Evolutionary conservation across 2,113 vertebrate genomes (phyloP).

Genomic region (Microtus montanus): DNA sequence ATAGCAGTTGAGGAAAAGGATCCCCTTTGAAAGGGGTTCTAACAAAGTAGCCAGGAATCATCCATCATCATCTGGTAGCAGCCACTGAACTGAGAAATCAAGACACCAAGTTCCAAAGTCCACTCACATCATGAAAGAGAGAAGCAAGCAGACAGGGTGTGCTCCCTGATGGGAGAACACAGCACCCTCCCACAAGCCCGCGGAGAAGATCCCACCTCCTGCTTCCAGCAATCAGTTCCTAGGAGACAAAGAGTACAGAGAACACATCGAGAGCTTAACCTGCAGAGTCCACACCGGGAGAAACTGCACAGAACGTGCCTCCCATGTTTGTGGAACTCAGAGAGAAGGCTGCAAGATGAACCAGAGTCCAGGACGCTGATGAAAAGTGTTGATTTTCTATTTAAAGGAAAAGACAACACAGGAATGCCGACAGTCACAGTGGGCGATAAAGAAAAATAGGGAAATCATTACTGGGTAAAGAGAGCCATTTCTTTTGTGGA

Average conservation of each 20-base stretch:
- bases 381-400: not conserved
- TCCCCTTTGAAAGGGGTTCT: not conserved
- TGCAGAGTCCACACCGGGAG: not conserved
- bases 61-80: not conserved
- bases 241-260: not conserved
- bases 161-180: not conserved
- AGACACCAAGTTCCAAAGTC: not conserved
- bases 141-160: not conserved
- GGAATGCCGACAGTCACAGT: not conserved
- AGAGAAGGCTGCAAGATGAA: not conserved
- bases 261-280: accelerated
- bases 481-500: no score
- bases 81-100: not conserved
- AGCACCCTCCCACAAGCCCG: not conserved
- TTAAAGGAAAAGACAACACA: not conserved
- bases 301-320: not conserved
- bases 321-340: not conserved
- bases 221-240: not conserved
- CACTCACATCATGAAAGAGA: not conserved
- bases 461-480: not conserved
- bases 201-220: not conserved
- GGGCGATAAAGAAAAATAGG: not conserved
- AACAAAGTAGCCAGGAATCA: not conserved
- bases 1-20: not conserved
- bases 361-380: not conserved